Evolutionary conservation across 2,797 vertebrate species (phyloP), one percentile per base, ranked within the genome.

Genomic region (Anolis apletophallus): DNA sequence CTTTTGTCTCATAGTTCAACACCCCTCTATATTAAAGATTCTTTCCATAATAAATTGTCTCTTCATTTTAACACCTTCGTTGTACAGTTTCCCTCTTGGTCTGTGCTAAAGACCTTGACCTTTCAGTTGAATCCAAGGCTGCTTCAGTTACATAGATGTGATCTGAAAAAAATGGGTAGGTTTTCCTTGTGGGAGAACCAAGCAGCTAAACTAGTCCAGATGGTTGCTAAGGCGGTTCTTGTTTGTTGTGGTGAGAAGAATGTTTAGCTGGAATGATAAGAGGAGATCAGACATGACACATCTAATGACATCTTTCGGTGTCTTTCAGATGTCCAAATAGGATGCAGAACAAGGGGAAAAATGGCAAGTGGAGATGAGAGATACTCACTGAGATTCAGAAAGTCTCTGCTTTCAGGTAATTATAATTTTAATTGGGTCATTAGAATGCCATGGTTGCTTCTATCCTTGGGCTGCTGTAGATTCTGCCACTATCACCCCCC

Each of bases 201-300:
- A 82, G 73, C 9, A 17, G 32, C 80, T 82, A 59, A 71, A 29
- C 13, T 69, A 16, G 36, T 61, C 74, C 54, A 83, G 23, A 36
- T 59, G 80, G 86, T 83, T 87, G 80, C 80, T 87, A 69, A 26
- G 74, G 29, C 67, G 29, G 54, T 52, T 87, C 80, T 55, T 87
- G 55, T 87, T 87, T 87, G 85, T 87, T 87, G 86, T 71, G 6
- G 36, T 23, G n/a, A 76, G 74, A 59, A 78, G 64, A 83, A 83
- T 72, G 21, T 83, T 71, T 23, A 72, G 19, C 52, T 46, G 64
- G 80, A 59, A 78, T 77, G 52, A 71, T 16, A 55, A 69, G 29
- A 83, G 5, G 80, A 77, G 50, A 32, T n/a, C 80, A 87, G 80
- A 76, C 40, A 10, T 83, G 76, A 71, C 64, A 71, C 1, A 11